Base-by-base conservation (phyloP, 2,113 vertebrate species). In the Centropristis striata region DNA sequence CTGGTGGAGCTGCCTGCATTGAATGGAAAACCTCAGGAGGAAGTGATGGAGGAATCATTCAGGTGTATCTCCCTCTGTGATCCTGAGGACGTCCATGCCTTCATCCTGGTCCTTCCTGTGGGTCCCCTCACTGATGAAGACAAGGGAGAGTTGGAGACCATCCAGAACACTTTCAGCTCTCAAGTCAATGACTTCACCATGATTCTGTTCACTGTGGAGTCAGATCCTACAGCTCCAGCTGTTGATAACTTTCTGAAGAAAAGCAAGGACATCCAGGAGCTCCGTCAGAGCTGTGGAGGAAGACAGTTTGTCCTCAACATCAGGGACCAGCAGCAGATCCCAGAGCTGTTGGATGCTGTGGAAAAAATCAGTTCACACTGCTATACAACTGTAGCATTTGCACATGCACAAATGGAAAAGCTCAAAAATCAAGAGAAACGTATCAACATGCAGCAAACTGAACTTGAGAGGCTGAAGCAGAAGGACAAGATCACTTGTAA, bases 91-190 rank as follows among this genome's bases (percentile, higher is more conserved):
- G n/a, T n/a, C n/a, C n/a, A n/a, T n/a, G n/a, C n/a, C n/a, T n/a
- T n/a, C n/a, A n/a, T n/a, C n/a, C n/a, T n/a, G n/a, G n/a, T n/a
- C n/a, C n/a, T n/a, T n/a, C n/a, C n/a, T n/a, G n/a, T n/a, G n/a
- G 51, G 8, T 32, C 16, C 50, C n/a, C 51, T 66, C 63, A 82
- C 78, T 53, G 68, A 78, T 25, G 74, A 86, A 53, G 74, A 82
- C 79, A 78, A 74, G 61, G 1, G 0, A 32, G 84, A 82, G 63
- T 36, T 86, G 2, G 0, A 81, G 58, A 82, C 27, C 69, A 73
- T 86, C 69, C 64, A 74, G 69, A 53, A 65, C 4, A 60, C 37
- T 1, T 80, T 80, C 59, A n/a, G 75, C 39, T 59, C 44, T 61
- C 1, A 0, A 60, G 46, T n/a, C n/a, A n/a, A n/a, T n/a, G n/a